Percentiles rank a stretch among this genome's conserved stretches.
These are phyloP conservation scores for Schizotus pectinicornis DNA, from an alignment of 2,888 invertebrate species.

Conservation along the genomic window DNA sequence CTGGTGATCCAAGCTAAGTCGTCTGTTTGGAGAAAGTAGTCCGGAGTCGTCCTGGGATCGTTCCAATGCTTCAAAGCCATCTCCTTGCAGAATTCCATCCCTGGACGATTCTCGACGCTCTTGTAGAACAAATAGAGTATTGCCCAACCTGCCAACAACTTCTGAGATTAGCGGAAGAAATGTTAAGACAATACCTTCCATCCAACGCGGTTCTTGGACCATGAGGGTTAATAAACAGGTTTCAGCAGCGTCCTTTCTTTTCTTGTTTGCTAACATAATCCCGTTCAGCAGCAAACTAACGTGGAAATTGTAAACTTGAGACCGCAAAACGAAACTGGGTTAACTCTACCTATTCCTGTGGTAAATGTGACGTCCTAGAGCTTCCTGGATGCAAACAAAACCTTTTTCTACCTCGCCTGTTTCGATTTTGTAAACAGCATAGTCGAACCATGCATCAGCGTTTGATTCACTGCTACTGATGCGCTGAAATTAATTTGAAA, in stretches of 20 bases:
- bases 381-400: slow-evolving; percentile 51
- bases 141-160: slow-evolving; percentile 45
- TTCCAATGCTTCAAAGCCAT: slow-evolving; percentile 47
- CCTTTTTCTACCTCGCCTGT: slow-evolving; percentile 46
- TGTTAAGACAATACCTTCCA: slow-evolving; percentile 43
- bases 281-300: slow-evolving; percentile 49
- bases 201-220: slow-evolving; percentile 47
- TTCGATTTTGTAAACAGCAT: slow-evolving; percentile 51
- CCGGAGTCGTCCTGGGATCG: slow-evolving; percentile 24
- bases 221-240: slow-evolving; percentile 51
- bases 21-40: slow-evolving; percentile 40
- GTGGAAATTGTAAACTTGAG: neutral
- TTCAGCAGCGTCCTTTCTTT: slow-evolving; percentile 49
- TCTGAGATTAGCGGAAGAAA: neutral
- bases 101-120: slow-evolving; percentile 44
- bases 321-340: neutral
- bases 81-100: slow-evolving; percentile 49
- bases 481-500: slow-evolving; percentile 38
- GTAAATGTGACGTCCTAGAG: slow-evolving; percentile 41
- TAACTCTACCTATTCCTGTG: slow-evolving; percentile 52
- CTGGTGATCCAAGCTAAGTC: slow-evolving; percentile 50
- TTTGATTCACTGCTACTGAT: slow-evolving; percentile 44
- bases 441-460: slow-evolving; percentile 53
- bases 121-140: slow-evolving; percentile 51
- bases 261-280: slow-evolving; percentile 45